Evolutionary conservation across 2,888 invertebrate genomes (phyloP).

Genomic region (Tipula vernalis): DNA sequence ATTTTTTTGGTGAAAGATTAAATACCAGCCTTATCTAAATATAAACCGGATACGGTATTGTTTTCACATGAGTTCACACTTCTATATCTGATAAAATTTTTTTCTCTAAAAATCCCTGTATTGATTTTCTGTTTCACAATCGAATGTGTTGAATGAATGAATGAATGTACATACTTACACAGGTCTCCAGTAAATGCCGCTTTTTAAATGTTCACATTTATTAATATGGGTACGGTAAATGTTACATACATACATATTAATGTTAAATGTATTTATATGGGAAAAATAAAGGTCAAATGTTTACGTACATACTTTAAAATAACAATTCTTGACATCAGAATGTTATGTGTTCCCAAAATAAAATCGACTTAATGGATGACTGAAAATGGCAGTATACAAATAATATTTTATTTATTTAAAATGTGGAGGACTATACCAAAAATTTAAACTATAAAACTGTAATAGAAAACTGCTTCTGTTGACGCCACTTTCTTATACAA

Average conservation of each 20-base stretch:
- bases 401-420: background rate
- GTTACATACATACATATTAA: background rate
- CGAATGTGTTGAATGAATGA: background rate
- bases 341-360: background rate
- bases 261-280: background rate
- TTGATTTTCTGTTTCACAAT: background rate
- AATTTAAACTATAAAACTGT: too few relatives aligned
- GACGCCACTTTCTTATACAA: too few relatives aligned
- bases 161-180: background rate
- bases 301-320: background rate
- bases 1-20: background rate
- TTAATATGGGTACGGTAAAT: background rate
- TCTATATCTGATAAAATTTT: background rate
- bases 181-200: background rate
- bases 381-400: too few relatives aligned
- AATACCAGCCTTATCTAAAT: background rate
- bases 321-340: background rate
- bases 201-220: background rate
- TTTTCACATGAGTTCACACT: background rate
- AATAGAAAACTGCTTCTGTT: too few relatives aligned
- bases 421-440: background rate
- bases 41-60: background rate
- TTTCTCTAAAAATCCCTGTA: background rate
- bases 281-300: background rate
- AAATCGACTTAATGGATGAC: background rate